phyloP scores from a whole-genome alignment of 1,140 invertebrate species.

The Drosophila tristis region DNA sequence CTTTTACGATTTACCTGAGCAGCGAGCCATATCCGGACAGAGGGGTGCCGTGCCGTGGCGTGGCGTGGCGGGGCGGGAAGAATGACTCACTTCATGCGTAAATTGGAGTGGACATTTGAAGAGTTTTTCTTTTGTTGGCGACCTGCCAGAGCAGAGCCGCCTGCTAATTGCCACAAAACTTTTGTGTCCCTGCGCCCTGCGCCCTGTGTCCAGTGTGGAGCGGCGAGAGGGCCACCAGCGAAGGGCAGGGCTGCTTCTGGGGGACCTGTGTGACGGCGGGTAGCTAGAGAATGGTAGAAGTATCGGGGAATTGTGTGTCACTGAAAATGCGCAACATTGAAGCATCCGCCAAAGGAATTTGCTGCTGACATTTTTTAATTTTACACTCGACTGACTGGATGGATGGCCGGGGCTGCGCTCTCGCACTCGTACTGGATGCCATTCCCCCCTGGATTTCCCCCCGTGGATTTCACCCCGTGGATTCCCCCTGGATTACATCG shows the following conservation, averaged over 20 bases:
- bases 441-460: background rate
- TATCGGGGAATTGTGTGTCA: conserved; percentile 52
- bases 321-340: conserved; percentile 69
- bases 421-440: background rate
- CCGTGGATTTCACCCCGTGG: background rate
- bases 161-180: conserved; percentile 63
- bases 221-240: background rate
- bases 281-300: conserved; percentile 2
- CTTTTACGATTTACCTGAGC: conserved; percentile 51
- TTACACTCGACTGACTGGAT: conserved; percentile 77
- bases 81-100: conserved; percentile 57
- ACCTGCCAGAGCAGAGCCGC: conserved; percentile 34
- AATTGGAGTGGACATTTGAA: conserved; percentile 50
- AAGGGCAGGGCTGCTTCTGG: conserved; percentile 3
- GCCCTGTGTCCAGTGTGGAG: too few relatives aligned
- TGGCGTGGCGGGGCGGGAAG: background rate
- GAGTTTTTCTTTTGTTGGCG: conserved; percentile 51
- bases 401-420: conserved; percentile 3
- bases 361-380: conserved; percentile 80
- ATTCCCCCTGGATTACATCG: conserved; percentile 54
- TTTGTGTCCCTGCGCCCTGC: conserved; percentile 16
- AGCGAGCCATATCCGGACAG: conserved; percentile 35
- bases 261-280: too few relatives aligned
- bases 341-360: conserved; percentile 78
- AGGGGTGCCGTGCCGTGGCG: background rate